These are phyloP conservation scores for Aspidoscelis tigris DNA, from an alignment of 2,113 vertebrate species.

Conservation along the genomic window DNA sequence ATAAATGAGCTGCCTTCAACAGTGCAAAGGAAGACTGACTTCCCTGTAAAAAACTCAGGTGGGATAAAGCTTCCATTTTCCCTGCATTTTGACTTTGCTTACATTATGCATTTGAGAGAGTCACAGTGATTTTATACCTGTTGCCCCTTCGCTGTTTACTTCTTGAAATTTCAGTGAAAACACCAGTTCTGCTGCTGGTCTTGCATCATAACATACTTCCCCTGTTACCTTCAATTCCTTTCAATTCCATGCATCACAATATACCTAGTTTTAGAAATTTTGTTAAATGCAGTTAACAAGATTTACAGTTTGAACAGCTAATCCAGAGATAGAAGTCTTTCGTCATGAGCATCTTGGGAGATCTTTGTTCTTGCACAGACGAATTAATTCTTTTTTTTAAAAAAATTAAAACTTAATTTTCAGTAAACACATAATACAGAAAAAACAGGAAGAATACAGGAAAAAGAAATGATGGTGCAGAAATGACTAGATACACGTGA, in stretches of 20 bases:
- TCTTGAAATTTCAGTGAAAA: not conserved
- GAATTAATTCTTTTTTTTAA: too few species aligned
- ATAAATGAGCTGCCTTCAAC: constrained; percentile 97
- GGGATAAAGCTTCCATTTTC: constrained; percentile 44
- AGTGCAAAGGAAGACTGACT: constrained; percentile 95
- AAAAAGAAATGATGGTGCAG: too few species aligned
- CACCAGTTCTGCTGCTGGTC: not conserved
- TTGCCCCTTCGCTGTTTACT: not conserved
- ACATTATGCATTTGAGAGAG: not conserved
- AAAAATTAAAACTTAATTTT: too few species aligned
- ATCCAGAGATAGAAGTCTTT: constrained; percentile 15
- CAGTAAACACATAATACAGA: too few species aligned
- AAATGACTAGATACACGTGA: too few species aligned
- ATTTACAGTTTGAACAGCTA: not conserved
- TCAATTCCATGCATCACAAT: not conserved
- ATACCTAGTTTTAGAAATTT: not conserved
- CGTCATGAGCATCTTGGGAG: constrained; percentile 35
- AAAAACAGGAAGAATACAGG: too few species aligned
- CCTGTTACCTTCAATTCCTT: not conserved
- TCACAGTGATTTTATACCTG: not conserved
- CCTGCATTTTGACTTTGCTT: constrained; percentile 22
- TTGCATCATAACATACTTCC: not conserved
- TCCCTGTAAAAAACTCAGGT: constrained; percentile 93
- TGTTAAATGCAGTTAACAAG: not conserved
- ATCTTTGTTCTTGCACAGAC: not conserved